Conservation (phyloP, 2,888 invertebrate genomes). For the Leuctra nigra region DNA sequence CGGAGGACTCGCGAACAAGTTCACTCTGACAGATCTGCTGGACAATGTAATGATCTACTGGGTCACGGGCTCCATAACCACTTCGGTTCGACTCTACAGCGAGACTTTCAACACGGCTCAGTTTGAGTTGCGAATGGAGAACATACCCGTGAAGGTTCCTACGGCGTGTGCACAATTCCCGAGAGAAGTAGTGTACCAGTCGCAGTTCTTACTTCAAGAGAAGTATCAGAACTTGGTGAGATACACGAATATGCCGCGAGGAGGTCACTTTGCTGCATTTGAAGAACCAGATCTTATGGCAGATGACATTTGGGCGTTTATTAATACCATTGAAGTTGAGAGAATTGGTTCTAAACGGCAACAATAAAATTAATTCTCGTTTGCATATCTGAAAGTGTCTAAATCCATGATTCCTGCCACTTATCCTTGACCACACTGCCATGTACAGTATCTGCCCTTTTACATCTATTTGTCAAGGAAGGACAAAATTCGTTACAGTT, state of each 20-base stretch:
- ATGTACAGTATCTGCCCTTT: no score
- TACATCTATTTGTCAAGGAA: no score
- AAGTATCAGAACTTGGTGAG: constrained; percentile 62
- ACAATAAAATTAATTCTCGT: no score
- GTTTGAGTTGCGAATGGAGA: constrained; percentile 35
- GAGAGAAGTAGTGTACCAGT: constrained; percentile 54
- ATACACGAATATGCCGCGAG: constrained; percentile 54
- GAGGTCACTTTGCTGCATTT: constrained; percentile 82
- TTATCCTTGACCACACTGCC: no score
- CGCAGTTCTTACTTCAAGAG: constrained; percentile 50
- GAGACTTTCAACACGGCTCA: constrained; percentile 47
- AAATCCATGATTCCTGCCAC: no score
- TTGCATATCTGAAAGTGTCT: no score
- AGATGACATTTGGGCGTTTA: constrained; percentile 60
- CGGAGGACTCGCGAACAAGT: constrained; percentile 43
- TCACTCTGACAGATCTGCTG: constrained; percentile 49
- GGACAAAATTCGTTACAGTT: no score
- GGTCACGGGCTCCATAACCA: constrained; percentile 63
- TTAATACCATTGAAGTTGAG: no score
- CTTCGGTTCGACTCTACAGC: constrained; percentile 66
- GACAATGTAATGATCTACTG: constrained; percentile 82
- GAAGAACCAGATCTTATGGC: constrained; percentile 67
- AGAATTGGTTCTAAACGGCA: no score
- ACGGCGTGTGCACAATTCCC: constrained; percentile 67
- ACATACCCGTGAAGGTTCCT: constrained; percentile 46